Evolutionary conservation across 2,888 invertebrate genomes (phyloP), one percentile per base, ranked within the genome.

Genomic region (Dendrolimus houi): DNA sequence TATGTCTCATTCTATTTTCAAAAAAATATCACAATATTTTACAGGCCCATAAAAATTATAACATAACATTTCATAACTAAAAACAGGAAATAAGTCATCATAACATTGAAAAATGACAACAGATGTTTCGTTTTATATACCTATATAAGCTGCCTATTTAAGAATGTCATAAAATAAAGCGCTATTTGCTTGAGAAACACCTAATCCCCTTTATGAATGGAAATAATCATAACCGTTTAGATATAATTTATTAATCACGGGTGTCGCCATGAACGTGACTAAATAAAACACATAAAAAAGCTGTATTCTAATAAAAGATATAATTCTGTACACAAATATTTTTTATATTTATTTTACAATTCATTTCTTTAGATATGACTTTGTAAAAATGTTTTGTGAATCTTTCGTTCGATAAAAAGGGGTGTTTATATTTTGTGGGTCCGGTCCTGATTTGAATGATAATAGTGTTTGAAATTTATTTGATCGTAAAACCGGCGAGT

Each of bases 391-490:
- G 82, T 83, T 84, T 80, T 75, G 81, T 85, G 78, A 81, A 79
- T 75, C 68, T 75, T 74, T 81, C 75, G 72, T 60, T 72, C 69
- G 76, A 79, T 79, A 81, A 81, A 83, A 84, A 79, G 81, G 85
- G 82, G 77, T 84, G 85, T 82, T 79, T 80, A 77, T 84, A 79
- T 81, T 79, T 81, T 79, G 83, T 82, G 84, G 82, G 84, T 80
- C 81, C 81, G 71, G 74, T 71, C 73, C 66, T 77, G 75, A 89
- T 90, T 89, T 90, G 87, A 90, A 90, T 90, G 79, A 89, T 88
- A 90, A 90, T 90, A 85, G 89, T 85, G 82, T 87, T 87, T 75
- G 78, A 86, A 89, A 90, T 89, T 89, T 90, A 90, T 90, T 87
- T 81, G 85, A 72, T 88, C 88, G 81, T 90, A 90, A 90, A 89